A percentile compares a stretch with the other conserved stretches of the same genome.
Conservation (phyloP, 2,888 invertebrate genomes). For the Drosophila nr. perissopoda region DNA sequence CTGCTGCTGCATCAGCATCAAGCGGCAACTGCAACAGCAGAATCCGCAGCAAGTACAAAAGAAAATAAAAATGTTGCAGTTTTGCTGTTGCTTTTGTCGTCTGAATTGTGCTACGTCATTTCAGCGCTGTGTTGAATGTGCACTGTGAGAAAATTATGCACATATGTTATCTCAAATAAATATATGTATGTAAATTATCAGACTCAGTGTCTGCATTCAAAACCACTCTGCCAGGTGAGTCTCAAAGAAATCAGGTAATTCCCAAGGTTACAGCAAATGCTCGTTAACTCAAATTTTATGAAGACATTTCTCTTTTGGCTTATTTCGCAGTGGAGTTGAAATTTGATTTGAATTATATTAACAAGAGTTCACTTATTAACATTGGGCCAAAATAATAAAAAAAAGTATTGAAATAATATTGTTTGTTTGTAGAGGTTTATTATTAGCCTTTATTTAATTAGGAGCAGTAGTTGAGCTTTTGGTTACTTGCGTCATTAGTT, state of each 20-base stretch:
- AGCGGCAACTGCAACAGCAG: constrained; percentile 33
- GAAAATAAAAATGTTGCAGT: constrained; percentile 29
- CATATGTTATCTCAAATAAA: background rate
- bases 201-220: background rate
- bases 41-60: constrained; percentile 25
- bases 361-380: background rate
- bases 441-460: background rate
- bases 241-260: background rate
- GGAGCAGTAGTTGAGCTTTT: background rate
- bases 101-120: constrained; percentile 70
- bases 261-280: background rate
- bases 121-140: constrained; percentile 42
- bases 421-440: background rate
- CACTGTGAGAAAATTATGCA: constrained; percentile 53
- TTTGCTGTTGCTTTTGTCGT: constrained; percentile 42
- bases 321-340: constrained; percentile 1
- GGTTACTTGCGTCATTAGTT: background rate
- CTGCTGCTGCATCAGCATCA: constrained; percentile 41
- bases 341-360: background rate
- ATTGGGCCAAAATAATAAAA: background rate
- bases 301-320: constrained; percentile 3
- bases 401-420: background rate
- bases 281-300: background rate
- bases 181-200: constrained; percentile 5
- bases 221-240: background rate